Conservation (phyloP, 2,797 vertebrate species). For the Tapera naevia region DNA sequence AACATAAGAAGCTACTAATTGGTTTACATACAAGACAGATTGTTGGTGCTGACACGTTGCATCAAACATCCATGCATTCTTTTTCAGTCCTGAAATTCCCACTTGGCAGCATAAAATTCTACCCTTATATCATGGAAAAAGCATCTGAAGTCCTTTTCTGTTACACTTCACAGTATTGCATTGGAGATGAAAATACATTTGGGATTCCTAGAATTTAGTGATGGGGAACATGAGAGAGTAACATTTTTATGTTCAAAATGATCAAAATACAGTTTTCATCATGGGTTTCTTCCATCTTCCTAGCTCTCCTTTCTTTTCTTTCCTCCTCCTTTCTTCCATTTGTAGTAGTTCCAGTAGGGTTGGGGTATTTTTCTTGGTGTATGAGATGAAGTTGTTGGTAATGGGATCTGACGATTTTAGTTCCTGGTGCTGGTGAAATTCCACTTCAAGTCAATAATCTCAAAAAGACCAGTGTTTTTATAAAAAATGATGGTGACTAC, state of each 20-base stretch:
- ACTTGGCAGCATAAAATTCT: constrained; percentile 35
- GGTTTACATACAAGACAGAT: constrained; percentile 10
- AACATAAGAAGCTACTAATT: background rate
- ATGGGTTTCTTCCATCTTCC: background rate
- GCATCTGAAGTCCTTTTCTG: constrained; percentile 13
- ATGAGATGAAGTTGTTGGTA: background rate
- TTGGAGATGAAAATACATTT: background rate
- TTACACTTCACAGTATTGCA: background rate
- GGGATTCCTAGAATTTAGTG: constrained; percentile 39
- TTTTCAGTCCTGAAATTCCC: constrained; percentile 29
- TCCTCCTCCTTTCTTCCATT: background rate
- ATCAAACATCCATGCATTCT: constrained; percentile 35
- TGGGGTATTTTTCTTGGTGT: background rate
- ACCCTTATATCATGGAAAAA: constrained; percentile 31
- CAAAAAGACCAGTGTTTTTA: background rate
- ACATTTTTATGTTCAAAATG: background rate
- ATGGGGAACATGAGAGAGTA: background rate
- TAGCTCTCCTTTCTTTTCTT: background rate
- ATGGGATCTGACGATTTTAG: background rate
- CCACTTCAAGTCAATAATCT: background rate
- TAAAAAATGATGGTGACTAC: background rate
- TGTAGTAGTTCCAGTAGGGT: background rate
- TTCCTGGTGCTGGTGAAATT: background rate
- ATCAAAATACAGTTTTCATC: background rate
- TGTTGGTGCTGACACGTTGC: constrained; percentile 22